Conservation (phyloP, 2,888 invertebrate species). For the Stenichneumon culpator region DNA sequence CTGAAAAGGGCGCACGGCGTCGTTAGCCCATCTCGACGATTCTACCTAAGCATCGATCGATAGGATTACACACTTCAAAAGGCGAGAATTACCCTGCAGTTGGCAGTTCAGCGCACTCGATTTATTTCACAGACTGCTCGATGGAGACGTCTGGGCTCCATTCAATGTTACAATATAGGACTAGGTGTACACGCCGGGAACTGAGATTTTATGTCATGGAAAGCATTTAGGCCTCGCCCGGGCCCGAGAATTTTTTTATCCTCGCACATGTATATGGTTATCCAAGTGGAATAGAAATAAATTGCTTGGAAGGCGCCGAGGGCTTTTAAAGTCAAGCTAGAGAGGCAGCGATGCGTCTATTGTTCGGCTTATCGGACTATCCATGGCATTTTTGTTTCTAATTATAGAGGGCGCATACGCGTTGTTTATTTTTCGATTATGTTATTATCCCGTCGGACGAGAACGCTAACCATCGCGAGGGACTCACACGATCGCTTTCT, state of each 20-base stretch:
- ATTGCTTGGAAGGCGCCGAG: constrained; percentile 51
- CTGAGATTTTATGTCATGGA: background rate
- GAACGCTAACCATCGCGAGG: constrained; percentile 32
- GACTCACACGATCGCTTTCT: constrained; percentile 38
- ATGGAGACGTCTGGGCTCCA: background rate
- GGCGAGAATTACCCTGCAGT: background rate
- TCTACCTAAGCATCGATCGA: constrained; percentile 25
- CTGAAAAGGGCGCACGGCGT: background rate
- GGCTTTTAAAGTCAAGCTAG: constrained; percentile 27
- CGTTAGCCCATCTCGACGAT: background rate
- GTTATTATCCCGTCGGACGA: constrained; percentile 44
- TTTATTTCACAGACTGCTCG: background rate
- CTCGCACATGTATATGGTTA: constrained; percentile 45
- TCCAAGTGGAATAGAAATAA: constrained; percentile 58
- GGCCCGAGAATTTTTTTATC: background rate
- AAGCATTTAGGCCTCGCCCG: background rate
- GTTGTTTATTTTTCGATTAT: constrained; percentile 26
- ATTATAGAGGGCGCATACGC: background rate
- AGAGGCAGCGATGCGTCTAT: constrained; percentile 41
- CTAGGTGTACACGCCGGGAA: background rate
- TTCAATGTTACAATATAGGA: background rate
- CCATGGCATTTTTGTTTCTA: background rate
- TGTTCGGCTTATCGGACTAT: constrained; percentile 20
- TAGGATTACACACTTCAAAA: constrained; percentile 2
- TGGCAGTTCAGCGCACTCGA: background rate